A percentile compares a stretch with the other conserved stretches of the same genome.
phyloP scores from a whole-genome alignment of 1,140 invertebrate species.

The Goniozus legneri region DNA sequence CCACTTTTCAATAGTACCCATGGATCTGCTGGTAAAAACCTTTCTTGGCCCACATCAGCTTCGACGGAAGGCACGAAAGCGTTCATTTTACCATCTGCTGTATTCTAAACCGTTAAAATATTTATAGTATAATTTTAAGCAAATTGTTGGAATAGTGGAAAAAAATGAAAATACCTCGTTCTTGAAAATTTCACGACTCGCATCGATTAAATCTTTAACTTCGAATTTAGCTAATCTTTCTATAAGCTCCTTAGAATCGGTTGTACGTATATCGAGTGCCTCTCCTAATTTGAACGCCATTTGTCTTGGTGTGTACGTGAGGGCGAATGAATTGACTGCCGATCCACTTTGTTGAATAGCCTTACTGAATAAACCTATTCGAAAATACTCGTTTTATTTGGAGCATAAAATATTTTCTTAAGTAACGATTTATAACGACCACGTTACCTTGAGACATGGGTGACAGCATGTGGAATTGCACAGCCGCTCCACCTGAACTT shows the following conservation, averaged over 20 bases:
- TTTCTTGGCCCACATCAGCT: conserved; percentile 52
- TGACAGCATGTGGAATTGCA: conserved; percentile 54
- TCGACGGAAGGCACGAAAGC: conserved; percentile 68
- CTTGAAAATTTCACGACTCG: conserved; percentile 35
- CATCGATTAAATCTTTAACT: conserved; percentile 59
- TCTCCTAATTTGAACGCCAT: conserved; percentile 64
- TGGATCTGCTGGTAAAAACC: conserved; percentile 63
- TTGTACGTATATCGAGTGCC: conserved; percentile 57
- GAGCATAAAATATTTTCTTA: no score
- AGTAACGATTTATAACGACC: no score
- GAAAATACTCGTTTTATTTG: no score
- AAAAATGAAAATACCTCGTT: conserved; percentile 23
- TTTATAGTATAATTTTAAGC: not conserved
- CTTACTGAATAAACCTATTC: conserved; percentile 68
- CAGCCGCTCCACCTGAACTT: conserved; percentile 61
- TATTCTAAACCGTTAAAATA: conserved; percentile 25
- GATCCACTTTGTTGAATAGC: conserved; percentile 75
- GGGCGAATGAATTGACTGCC: conserved; percentile 70
- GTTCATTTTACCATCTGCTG: conserved; percentile 27
- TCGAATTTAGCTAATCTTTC: conserved; percentile 59
- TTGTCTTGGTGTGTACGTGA: conserved; percentile 57
- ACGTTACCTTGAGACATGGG: conserved; percentile 57
- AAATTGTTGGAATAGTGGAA: not conserved
- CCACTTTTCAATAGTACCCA: conserved; percentile 52
- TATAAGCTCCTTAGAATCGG: conserved; percentile 55